Evolutionary conservation across 2,888 invertebrate species (phyloP).

Genomic region (Imbricaverruca yamaguchii): DNA sequence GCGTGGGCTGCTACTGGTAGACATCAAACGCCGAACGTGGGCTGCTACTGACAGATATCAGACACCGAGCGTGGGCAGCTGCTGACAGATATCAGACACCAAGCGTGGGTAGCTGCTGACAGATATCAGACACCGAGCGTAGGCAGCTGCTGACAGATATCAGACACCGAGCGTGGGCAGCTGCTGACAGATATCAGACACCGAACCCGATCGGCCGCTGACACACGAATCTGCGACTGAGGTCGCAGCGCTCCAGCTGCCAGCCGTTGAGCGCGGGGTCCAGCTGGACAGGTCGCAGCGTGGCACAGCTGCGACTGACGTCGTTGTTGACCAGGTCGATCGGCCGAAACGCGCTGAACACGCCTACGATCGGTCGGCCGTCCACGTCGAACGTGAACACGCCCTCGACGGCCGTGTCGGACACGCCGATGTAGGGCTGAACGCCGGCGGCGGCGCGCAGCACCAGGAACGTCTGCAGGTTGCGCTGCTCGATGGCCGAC

Average conservation of each 20-base stretch:
- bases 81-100: no score
- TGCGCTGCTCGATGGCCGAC: neutral
- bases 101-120: no score
- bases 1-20: no score
- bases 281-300: constrained; percentile 54
- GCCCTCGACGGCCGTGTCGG: neutral
- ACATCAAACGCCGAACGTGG: no score
- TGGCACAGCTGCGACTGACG: neutral
- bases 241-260: neutral
- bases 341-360: neutral
- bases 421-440: constrained; percentile 2
- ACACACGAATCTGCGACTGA: neutral
- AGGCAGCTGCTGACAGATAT: no score
- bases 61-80: no score
- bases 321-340: neutral
- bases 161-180: no score
- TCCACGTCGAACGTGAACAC: neutral
- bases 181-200: no score
- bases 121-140: no score
- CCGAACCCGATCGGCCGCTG: neutral
- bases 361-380: neutral
- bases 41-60: no score
- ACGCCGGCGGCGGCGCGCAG: neutral
- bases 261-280: neutral
- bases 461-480: constrained; percentile 15